A percentile compares a stretch with the other conserved stretches of the same genome.
Evolutionary conservation across 2,113 vertebrate genomes (phyloP).

Genomic region (Lophura nycthemera): DNA sequence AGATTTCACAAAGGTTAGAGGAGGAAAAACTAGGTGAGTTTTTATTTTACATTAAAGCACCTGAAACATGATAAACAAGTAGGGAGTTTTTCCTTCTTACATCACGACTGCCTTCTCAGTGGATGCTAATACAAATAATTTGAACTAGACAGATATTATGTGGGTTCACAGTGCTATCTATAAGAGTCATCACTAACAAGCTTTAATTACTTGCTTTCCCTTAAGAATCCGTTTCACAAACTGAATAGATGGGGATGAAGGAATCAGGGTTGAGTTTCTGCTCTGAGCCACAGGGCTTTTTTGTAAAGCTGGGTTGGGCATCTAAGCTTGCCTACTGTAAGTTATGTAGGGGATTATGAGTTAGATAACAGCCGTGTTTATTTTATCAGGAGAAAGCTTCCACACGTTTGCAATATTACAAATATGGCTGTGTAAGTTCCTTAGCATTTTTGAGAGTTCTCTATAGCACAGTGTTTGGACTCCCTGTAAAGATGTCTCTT

Average conservation of each 20-base stretch:
- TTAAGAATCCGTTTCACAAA: not conserved
- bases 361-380: no score
- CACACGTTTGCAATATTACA: not conserved
- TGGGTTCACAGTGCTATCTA: not conserved
- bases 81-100: not conserved
- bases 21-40: not conserved
- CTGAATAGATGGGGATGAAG: not conserved
- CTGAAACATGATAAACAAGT: not conserved
- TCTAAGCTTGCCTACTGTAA: not conserved
- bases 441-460: not conserved
- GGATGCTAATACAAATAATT: not conserved
- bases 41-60: not conserved
- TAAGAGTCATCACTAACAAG: not conserved
- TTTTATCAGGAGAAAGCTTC: not conserved
- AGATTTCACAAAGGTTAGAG: not conserved
- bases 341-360: not conserved
- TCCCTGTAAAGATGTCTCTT: not conserved
- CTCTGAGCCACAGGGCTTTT: not conserved
- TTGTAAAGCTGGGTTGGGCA: rapidly evolving
- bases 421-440: rapidly evolving
- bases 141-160: not conserved
- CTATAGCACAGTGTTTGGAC: not conserved
- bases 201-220: not conserved
- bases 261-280: not conserved
- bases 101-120: not conserved